Conservation (phyloP, 1,140 invertebrate genomes). For the Lutraria rhynchaena region DNA sequence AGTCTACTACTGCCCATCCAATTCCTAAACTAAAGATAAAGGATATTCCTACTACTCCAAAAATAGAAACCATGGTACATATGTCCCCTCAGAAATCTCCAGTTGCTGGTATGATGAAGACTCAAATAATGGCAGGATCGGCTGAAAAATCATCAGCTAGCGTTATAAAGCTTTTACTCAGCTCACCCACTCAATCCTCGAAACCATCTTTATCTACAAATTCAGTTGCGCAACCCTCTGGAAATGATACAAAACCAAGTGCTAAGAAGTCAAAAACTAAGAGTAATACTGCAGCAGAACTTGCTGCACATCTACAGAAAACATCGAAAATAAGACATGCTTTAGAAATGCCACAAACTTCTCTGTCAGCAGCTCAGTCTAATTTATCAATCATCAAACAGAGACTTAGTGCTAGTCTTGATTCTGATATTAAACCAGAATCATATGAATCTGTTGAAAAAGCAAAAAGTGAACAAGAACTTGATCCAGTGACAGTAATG, state of each 20-base stretch:
- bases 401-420: conserved; percentile 1
- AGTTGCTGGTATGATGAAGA: background rate
- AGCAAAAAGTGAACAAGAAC: background rate
- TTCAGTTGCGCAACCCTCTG: conserved; percentile 47
- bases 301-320: background rate
- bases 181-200: conserved; percentile 67
- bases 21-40: conserved; percentile 52
- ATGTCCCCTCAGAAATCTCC: conserved; percentile 30
- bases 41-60: conserved; percentile 29
- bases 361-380: background rate
- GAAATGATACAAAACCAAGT: background rate
- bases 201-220: conserved; percentile 59
- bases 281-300: background rate
- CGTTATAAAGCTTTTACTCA: conserved; percentile 74
- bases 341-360: conserved; percentile 9
- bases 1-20: conserved; percentile 28
- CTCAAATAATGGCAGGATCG: conserved; percentile 1
- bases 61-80: conserved; percentile 20
- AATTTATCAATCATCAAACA: conserved; percentile 32
- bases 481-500: background rate
- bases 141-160: conserved; percentile 54
- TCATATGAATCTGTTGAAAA: background rate
- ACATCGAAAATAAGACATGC: conserved; percentile 37
- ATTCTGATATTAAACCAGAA: conserved; percentile 5
- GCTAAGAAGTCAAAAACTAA: conserved; percentile 21